These are phyloP conservation scores for Trichogramma dendrolimi DNA, from an alignment of 2,888 invertebrate genomes.

Conservation along the genomic window DNA sequence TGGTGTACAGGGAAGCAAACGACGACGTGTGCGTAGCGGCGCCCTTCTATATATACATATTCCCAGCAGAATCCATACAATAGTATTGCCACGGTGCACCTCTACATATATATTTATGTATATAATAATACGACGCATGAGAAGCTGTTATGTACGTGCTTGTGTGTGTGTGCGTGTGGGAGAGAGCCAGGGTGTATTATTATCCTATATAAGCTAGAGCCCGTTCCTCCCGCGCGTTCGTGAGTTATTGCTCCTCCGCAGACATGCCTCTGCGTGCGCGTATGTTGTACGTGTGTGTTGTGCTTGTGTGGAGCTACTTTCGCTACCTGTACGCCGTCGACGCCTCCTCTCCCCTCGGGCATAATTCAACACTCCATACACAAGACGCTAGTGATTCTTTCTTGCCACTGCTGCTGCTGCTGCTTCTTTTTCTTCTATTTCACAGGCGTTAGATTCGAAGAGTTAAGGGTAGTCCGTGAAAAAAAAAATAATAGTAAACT, in stretches of 20 bases:
- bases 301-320: constrained; percentile 25
- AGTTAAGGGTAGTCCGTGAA: too few relatives aligned
- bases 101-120: constrained; percentile 33
- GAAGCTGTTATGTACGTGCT: not conserved
- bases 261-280: constrained; percentile 4
- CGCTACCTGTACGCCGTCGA: constrained; percentile 25
- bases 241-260: constrained; percentile 31
- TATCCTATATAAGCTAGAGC: constrained; percentile 19
- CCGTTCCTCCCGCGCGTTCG: constrained; percentile 5
- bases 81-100: constrained; percentile 40
- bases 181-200: not conserved
- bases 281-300: constrained; percentile 15
- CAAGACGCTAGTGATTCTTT: constrained; percentile 12
- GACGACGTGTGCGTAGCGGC: not conserved
- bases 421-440: too few relatives aligned
- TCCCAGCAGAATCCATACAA: constrained; percentile 48
- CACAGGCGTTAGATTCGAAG: too few relatives aligned
- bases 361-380: constrained; percentile 48
- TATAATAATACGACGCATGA: too few relatives aligned
- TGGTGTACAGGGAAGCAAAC: constrained; percentile 22
- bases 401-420: too few relatives aligned
- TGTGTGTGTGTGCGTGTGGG: constrained; percentile 29
- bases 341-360: constrained; percentile 28
- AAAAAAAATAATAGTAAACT: too few relatives aligned
- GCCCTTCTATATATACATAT: constrained; percentile 33